Conservation (phyloP, 2,888 invertebrate genomes). For the Pseudococcus longispinus region DNA sequence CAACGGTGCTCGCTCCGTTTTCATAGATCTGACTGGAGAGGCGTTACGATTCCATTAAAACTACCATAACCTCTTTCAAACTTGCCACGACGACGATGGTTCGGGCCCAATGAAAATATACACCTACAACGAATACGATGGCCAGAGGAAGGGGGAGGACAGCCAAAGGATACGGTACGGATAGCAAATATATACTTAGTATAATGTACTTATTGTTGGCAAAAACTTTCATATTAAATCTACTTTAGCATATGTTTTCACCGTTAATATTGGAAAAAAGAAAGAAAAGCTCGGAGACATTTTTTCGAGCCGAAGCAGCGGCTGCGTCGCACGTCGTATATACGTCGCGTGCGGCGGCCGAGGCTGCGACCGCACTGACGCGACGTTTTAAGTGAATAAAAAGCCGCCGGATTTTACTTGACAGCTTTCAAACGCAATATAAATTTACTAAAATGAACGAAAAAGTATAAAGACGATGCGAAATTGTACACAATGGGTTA, state of each 20-base stretch:
- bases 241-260: slow-evolving; percentile 15
- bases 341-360: neutral
- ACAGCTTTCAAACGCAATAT: slow-evolving; percentile 34
- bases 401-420: slow-evolving; percentile 28
- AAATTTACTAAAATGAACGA: slow-evolving; percentile 28
- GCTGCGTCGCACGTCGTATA: neutral
- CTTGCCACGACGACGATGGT: no score
- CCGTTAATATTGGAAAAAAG: neutral
- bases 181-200: neutral
- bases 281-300: slow-evolving; percentile 25
- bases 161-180: neutral
- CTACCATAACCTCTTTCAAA: neutral
- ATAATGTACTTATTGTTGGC: neutral
- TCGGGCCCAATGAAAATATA: no score
- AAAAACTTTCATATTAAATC: slow-evolving; percentile 34
- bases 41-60: neutral
- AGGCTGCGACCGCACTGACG: neutral
- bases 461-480: slow-evolving; percentile 17
- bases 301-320: neutral
- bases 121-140: no score
- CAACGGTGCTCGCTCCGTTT: neutral
- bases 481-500: slow-evolving; percentile 29
- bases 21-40: no score
- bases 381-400: slow-evolving; percentile 31
- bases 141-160: neutral